Conservation (phyloP, 2,888 invertebrate species). For the Tenthredo notha region DNA sequence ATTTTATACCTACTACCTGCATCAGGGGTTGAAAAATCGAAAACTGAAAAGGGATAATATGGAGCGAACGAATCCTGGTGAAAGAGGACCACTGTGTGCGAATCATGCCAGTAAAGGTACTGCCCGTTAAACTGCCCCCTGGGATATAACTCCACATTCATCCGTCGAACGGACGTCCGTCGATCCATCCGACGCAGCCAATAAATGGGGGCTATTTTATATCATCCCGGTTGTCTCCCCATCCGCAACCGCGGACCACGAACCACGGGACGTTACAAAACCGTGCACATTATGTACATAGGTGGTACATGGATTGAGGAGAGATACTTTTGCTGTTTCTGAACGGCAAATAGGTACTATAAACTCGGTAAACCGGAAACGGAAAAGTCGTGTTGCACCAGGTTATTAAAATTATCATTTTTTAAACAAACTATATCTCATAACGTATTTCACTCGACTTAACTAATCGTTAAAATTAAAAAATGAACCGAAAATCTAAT, state of each 20-base stretch:
- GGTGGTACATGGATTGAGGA: background rate
- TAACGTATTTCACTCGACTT: background rate
- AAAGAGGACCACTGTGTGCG: background rate
- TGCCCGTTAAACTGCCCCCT: constrained; percentile 43
- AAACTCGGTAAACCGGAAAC: constrained; percentile 21
- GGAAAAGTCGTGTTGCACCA: background rate
- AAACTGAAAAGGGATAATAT: constrained; percentile 1
- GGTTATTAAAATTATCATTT: background rate
- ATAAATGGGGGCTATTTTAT: constrained; percentile 47
- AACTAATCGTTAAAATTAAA: background rate
- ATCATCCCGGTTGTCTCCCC: constrained; percentile 30
- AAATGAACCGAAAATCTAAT: background rate
- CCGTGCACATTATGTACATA: background rate
- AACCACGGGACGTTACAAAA: constrained; percentile 21
- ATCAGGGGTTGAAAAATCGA: background rate
- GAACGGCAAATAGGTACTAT: background rate
- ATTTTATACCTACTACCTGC: background rate
- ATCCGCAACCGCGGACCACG: background rate
- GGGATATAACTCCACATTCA: constrained; percentile 42
- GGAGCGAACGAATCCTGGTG: background rate
- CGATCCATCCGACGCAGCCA: constrained; percentile 31
- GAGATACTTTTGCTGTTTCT: background rate
- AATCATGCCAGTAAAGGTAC: background rate
- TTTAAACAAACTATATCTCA: background rate
- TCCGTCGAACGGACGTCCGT: constrained; percentile 47